Percentiles rank a stretch among this genome's conserved stretches.
Evolutionary conservation across 2,113 vertebrate genomes (phyloP).

Genomic region (Hucho hucho): DNA sequence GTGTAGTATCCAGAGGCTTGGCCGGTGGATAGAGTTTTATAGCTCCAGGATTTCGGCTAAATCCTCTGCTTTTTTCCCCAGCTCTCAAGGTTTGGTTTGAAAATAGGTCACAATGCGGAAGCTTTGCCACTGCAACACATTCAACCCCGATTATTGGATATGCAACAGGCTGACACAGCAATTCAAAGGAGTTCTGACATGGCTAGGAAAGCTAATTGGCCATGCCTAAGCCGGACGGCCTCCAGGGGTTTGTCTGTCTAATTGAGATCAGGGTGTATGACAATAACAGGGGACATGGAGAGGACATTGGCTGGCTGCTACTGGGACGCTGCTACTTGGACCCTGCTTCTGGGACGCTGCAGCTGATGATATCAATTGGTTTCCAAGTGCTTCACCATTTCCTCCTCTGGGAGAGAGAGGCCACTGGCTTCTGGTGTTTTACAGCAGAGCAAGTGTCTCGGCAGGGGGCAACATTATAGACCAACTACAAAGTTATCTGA

Average conservation of each 20-base stretch:
- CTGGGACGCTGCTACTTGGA: conserved; percentile 41
- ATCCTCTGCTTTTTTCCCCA: conserved; percentile 33
- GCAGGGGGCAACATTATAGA: neutral
- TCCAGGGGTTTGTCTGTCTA: conserved; percentile 71
- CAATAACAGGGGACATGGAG: conserved; percentile 67
- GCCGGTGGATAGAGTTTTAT: conserved; percentile 23
- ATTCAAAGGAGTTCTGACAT: conserved; percentile 78
- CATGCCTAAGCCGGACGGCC: conserved; percentile 71
- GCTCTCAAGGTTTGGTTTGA: conserved; percentile 32
- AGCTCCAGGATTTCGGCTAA: conserved; percentile 36
- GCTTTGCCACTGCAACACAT: conserved; percentile 62
- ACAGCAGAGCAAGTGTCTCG: neutral
- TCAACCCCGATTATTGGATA: conserved; percentile 65
- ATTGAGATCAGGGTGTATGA: conserved; percentile 70
- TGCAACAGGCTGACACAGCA: conserved; percentile 66
- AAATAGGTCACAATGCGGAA: conserved; percentile 72
- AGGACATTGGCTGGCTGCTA: conserved; percentile 61
- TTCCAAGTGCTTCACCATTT: conserved; percentile 47
- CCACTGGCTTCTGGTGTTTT: neutral
- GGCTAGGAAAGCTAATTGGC: conserved; percentile 76
- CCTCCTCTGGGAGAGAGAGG: conserved; percentile 11
- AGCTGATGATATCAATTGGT: conserved; percentile 58
- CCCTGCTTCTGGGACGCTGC: neutral
- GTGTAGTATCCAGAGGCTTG: conserved; percentile 24
- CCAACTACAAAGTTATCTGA: neutral